phyloP scores from a whole-genome alignment of 2,797 vertebrate genomes.

The Oryzias dopingdopingensis region DNA sequence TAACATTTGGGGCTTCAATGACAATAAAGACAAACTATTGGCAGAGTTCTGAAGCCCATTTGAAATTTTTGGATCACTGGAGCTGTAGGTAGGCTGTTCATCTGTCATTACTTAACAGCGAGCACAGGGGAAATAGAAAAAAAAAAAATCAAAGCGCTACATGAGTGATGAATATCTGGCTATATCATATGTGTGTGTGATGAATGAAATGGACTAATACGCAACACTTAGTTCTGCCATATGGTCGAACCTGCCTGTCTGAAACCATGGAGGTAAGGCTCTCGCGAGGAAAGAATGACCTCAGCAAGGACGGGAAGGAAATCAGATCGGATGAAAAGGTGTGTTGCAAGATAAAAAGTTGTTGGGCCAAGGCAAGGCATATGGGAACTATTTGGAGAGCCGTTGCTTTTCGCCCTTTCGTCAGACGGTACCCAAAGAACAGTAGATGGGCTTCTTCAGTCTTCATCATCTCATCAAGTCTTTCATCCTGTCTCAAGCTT shows the following conservation, averaged over 20 bases:
- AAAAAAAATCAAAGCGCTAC: slow-evolving; percentile 44
- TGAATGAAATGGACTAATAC: slow-evolving; percentile 77
- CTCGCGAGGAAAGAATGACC: slow-evolving; percentile 40
- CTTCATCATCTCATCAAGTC: too few species aligned
- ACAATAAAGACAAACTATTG: slow-evolving; percentile 70
- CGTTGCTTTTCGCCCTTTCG: background rate
- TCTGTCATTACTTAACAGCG: slow-evolving; percentile 67
- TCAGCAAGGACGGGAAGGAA: slow-evolving; percentile 47
- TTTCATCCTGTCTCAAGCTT: too few species aligned
- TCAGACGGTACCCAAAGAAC: background rate
- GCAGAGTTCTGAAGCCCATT: slow-evolving; percentile 57
- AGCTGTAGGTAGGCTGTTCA: slow-evolving; percentile 69
- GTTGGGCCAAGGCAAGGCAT: slow-evolving; percentile 2
- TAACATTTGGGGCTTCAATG: slow-evolving; percentile 64
- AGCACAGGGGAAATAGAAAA: slow-evolving; percentile 5
- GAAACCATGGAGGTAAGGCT: slow-evolving; percentile 59
- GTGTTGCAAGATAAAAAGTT: too few species aligned
- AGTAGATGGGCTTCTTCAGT: too few species aligned
- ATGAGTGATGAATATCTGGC: slow-evolving; percentile 74
- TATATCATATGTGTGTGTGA: slow-evolving; percentile 73
- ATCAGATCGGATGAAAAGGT: background rate
- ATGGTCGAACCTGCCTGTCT: slow-evolving; percentile 74
- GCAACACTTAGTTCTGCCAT: slow-evolving; percentile 78
- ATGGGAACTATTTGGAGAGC: slow-evolving; percentile 30
- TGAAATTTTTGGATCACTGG: slow-evolving; percentile 70